Evolutionary conservation across 1,140 invertebrate species (phyloP).

Genomic region (Platorchestia sp.): DNA sequence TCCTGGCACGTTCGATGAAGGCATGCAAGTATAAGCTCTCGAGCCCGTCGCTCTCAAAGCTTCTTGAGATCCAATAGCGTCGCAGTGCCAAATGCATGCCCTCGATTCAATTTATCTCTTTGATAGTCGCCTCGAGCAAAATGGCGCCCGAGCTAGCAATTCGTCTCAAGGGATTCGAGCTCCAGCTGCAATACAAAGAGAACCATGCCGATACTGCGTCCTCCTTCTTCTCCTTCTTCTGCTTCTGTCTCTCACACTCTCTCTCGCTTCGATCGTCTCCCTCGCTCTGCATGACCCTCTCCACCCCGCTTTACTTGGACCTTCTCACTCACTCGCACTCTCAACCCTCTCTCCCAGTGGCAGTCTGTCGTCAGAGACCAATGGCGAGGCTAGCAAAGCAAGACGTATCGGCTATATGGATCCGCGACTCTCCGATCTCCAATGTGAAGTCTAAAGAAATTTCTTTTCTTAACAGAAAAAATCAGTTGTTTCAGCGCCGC

Average conservation of each 20-base stretch:
- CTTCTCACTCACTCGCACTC: conserved; percentile 46
- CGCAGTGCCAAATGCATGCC: conserved; percentile 48
- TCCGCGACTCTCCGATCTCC: conserved; percentile 14
- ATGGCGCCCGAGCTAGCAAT: conserved; percentile 36
- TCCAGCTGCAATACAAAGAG: conserved; percentile 40
- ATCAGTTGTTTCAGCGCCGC: not conserved
- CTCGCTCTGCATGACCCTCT: not conserved
- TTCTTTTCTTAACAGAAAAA: not conserved
- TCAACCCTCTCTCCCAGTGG: conserved; percentile 40
- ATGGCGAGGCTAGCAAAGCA: conserved; percentile 28
- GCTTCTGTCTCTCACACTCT: not conserved
- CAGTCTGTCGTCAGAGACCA: conserved; percentile 17
- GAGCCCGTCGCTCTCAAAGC: not conserved
- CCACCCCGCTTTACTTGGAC: no score
- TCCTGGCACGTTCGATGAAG: not conserved
- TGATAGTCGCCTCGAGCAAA: conserved; percentile 48
- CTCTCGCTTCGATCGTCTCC: not conserved
- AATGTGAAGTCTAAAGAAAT: not conserved
- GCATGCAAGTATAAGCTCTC: conserved; percentile 24
- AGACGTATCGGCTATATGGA: conserved; percentile 41
- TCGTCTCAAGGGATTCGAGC: conserved; percentile 44
- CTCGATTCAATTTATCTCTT: conserved; percentile 53
- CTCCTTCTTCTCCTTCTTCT: conserved; percentile 12
- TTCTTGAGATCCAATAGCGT: conserved; percentile 31
- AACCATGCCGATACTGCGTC: conserved; percentile 6